A percentile compares a stretch with the other conserved stretches of the same genome.
phyloP scores from a whole-genome alignment of 2,797 vertebrate genomes.

The Smutsia temminckii region DNA sequence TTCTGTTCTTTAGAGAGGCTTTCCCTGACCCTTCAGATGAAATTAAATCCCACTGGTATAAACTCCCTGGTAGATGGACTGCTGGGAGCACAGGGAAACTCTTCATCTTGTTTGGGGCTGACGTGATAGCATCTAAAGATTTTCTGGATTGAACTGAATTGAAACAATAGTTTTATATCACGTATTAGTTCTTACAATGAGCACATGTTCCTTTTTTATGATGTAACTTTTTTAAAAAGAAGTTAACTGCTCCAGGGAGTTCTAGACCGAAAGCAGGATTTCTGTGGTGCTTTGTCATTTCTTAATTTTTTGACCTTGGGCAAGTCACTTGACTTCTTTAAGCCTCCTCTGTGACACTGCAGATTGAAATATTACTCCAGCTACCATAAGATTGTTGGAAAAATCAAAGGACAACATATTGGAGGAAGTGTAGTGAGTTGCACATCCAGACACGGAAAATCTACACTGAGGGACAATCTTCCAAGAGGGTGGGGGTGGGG shows the following conservation, averaged over 20 bases:
- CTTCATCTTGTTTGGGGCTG: background rate
- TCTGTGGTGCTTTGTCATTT: background rate
- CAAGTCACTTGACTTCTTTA: background rate
- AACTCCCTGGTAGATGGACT: background rate
- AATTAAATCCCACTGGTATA: background rate
- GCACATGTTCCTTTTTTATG: background rate
- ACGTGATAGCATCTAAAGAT: background rate
- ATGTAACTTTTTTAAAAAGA: background rate
- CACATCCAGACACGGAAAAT: background rate
- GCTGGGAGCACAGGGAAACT: background rate
- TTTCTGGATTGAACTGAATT: background rate
- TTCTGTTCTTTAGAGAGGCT: background rate
- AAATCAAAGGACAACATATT: fast-evolving
- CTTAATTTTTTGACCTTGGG: background rate
- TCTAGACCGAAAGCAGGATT: background rate
- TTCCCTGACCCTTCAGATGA: background rate
- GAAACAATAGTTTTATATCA: background rate
- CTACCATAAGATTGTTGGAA: background rate
- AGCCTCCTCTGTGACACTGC: background rate
- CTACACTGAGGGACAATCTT: fast-evolving
- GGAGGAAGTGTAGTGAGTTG: background rate
- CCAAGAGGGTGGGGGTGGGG: fast-evolving
- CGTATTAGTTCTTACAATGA: background rate
- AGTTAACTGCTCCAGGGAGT: background rate
- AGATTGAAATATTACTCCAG: background rate